Percentiles rank a stretch among this genome's conserved stretches.
Evolutionary conservation across 2,113 vertebrate species (phyloP).

Genomic region (Nanger granti): DNA sequence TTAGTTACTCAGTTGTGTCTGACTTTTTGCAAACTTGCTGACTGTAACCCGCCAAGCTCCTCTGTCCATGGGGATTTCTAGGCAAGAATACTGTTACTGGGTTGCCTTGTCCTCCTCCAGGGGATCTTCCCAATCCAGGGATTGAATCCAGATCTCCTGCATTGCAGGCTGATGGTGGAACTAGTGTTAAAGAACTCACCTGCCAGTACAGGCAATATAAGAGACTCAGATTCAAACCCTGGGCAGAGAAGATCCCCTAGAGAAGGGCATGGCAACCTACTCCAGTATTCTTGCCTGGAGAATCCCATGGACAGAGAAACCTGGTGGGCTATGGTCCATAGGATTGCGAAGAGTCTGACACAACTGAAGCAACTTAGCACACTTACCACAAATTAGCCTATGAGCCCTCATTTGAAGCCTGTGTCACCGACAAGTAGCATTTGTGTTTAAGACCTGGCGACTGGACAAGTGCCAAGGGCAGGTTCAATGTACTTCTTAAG

Average conservation of each 20-base stretch:
- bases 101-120: background rate
- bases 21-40: background rate
- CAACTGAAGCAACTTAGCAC: background rate
- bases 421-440: background rate
- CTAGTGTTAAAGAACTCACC: background rate
- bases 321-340: background rate
- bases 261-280: background rate
- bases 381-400: background rate
- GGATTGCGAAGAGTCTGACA: background rate
- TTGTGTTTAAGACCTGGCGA: background rate
- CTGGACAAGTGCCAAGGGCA: background rate
- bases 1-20: background rate
- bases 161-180: background rate
- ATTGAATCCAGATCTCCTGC: background rate
- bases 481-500: background rate
- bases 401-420: fast-evolving
- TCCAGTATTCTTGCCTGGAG: background rate
- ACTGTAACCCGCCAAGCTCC: background rate
- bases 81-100: background rate
- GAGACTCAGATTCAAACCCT: background rate
- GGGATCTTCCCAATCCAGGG: background rate
- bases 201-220: background rate
- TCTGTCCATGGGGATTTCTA: background rate
- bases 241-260: background rate
- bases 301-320: background rate